These are phyloP conservation scores for Augochlora pura DNA, from an alignment of 1,140 invertebrate species.

Conservation along the genomic window DNA sequence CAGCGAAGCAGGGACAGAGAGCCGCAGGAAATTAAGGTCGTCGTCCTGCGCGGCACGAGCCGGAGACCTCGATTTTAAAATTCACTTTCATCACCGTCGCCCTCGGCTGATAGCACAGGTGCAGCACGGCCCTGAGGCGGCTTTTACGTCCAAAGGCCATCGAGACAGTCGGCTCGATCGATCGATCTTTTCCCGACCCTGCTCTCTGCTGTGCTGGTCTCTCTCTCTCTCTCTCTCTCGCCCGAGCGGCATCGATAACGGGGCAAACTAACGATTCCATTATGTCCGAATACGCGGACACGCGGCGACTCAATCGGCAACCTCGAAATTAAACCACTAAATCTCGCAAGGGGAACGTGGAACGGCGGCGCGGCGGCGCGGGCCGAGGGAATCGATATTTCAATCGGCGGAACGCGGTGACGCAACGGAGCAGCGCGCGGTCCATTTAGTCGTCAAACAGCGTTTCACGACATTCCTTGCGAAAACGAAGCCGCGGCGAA, in stretches of 20 bases:
- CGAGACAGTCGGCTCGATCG: not conserved
- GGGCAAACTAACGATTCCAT: not conserved
- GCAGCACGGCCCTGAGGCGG: slow-evolving; percentile 8
- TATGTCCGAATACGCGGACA: not conserved
- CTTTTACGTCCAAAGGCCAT: not conserved
- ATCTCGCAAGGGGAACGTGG: no score
- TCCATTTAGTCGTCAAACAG: slow-evolving; percentile 35
- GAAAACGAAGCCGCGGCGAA: slow-evolving; percentile 10
- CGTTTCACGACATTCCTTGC: slow-evolving; percentile 38
- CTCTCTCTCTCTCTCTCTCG: no score
- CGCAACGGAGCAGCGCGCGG: not conserved
- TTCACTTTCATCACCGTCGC: slow-evolving; percentile 54
- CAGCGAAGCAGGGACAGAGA: slow-evolving; percentile 49
- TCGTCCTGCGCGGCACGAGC: slow-evolving; percentile 47
- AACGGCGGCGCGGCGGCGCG: not conserved
- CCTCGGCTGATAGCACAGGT: slow-evolving; percentile 36
- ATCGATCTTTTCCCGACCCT: not conserved
- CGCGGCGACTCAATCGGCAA: slow-evolving; percentile 4
- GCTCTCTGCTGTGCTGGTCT: no score
- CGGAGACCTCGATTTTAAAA: slow-evolving; percentile 56
- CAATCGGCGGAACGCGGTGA: not conserved
- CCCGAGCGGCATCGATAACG: not conserved
- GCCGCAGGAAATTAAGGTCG: slow-evolving; percentile 54
- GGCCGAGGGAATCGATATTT: slow-evolving; percentile 11
- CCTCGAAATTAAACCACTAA: slow-evolving; percentile 22